Evolutionary conservation across 2,113 vertebrate species (phyloP).

Genomic region (Alosa alosa): DNA sequence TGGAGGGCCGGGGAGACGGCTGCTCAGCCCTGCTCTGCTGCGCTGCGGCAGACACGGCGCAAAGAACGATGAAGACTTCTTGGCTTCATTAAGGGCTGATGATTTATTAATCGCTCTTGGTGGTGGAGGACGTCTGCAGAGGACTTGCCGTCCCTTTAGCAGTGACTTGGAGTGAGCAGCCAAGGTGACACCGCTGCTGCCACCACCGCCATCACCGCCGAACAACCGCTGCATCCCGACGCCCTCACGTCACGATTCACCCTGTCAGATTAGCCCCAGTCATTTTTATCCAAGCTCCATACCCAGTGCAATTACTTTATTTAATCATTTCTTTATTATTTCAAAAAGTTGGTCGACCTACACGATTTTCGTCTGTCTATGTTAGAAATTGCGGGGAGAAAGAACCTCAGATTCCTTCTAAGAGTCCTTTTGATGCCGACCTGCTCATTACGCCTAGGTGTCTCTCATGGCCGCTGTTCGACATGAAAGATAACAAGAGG

Average conservation of each 20-base stretch:
- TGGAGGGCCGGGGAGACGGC: no score
- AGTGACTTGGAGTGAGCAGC: neutral
- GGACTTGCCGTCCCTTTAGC: neutral
- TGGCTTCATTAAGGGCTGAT: slow-evolving; percentile 3
- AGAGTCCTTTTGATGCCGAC: neutral
- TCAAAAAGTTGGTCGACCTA: neutral
- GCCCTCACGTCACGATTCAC: neutral
- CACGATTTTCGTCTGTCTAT: neutral
- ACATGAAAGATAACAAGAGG: slow-evolving; percentile 63
- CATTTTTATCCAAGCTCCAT: neutral
- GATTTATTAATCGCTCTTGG: neutral
- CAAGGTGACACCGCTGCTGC: neutral
- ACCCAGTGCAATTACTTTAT: neutral
- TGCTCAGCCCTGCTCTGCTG: no score
- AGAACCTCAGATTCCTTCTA: neutral
- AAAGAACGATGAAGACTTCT: neutral
- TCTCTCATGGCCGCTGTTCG: slow-evolving; percentile 53
- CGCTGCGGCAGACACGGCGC: neutral
- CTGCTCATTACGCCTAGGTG: slow-evolving; percentile 6
- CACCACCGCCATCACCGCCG: neutral
- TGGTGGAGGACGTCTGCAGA: neutral
- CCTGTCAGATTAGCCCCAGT: neutral
- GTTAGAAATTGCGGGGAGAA: neutral
- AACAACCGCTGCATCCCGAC: neutral
- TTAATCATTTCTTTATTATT: neutral